These are phyloP conservation scores for Piprites chloris DNA, from an alignment of 2,113 vertebrate species.

Conservation along the genomic window DNA sequence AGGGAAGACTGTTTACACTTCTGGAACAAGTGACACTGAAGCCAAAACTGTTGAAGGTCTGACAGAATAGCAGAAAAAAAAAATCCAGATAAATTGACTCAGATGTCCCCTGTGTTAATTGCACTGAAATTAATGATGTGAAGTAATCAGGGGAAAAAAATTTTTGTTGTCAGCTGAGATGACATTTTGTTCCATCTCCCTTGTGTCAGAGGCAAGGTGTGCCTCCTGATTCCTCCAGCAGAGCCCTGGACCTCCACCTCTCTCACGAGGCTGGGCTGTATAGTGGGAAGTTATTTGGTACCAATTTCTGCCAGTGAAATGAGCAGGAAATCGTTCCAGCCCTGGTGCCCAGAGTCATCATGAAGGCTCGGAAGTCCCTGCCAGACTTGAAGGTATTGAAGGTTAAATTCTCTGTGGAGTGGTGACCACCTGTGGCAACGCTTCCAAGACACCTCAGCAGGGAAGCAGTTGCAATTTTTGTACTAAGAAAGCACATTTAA, in stretches of 20 bases:
- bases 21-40: background rate
- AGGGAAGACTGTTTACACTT: background rate
- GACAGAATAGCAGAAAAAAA: background rate
- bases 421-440: background rate
- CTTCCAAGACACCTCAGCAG: background rate
- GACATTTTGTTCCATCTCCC: background rate
- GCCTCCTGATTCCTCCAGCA: background rate
- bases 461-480: background rate
- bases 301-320: background rate
- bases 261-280: fast-evolving
- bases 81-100: background rate
- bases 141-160: background rate
- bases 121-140: background rate
- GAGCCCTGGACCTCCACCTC: background rate
- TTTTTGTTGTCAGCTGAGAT: background rate
- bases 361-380: background rate
- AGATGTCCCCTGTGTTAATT: background rate
- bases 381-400: background rate
- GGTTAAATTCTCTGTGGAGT: background rate
- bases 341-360: background rate
- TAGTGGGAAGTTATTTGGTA: too few species aligned
- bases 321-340: background rate
- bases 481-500: background rate
- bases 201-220: fast-evolving
- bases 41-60: background rate